Evolutionary conservation across 2,888 invertebrate genomes (phyloP).

Genomic region (Stenchaetothrips biformis): DNA sequence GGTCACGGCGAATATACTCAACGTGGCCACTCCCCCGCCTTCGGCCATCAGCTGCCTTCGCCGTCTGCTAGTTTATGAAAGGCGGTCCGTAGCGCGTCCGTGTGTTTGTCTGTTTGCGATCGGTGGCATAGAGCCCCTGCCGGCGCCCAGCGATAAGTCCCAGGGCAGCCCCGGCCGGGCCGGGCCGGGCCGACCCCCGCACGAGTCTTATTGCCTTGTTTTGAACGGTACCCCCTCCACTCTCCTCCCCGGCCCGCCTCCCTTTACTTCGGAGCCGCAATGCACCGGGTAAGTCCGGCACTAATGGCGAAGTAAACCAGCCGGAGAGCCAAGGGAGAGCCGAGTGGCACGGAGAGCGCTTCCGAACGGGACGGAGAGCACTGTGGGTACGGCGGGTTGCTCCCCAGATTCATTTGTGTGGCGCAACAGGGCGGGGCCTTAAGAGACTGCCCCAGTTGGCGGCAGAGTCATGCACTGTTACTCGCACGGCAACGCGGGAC

Average conservation of each 20-base stretch:
- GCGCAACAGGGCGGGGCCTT: background rate
- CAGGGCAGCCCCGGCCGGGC: too few relatives aligned
- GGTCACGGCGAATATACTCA: background rate
- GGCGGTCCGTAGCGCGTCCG: background rate
- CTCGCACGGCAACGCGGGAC: too few relatives aligned
- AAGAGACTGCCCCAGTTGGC: too few relatives aligned
- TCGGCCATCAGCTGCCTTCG: background rate
- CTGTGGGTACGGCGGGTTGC: background rate
- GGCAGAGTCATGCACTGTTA: too few relatives aligned
- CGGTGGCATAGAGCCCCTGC: background rate
- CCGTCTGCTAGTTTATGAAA: background rate
- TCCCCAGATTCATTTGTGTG: background rate
- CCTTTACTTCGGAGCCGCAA: background rate
- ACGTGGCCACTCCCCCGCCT: background rate
- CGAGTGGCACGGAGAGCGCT: background rate
- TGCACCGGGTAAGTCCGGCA: background rate
- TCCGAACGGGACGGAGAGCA: background rate
- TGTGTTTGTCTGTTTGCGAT: background rate
- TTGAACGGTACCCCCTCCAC: background rate
- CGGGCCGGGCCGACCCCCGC: background rate
- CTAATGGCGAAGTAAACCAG: slow-evolving; percentile 17
- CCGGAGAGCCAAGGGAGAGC: background rate
- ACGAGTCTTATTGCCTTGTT: slow-evolving; percentile 21
- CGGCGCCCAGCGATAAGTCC: too few relatives aligned
- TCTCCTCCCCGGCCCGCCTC: background rate